Conservation (phyloP, 1,140 invertebrate genomes). For the Ptiloglossa arizonensis region DNA sequence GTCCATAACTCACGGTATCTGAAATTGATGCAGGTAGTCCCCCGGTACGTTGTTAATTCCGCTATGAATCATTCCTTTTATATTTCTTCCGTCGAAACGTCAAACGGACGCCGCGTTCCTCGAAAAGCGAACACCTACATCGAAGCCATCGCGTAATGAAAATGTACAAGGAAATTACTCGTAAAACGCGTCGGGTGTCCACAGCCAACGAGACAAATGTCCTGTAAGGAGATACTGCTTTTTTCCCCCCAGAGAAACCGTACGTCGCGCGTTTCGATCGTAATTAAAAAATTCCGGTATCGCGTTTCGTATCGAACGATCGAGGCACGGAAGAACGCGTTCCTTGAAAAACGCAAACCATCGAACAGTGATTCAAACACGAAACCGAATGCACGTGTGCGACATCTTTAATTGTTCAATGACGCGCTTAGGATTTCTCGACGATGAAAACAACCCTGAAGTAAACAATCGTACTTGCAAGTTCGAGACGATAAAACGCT, state of each 20-base stretch:
- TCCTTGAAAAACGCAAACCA: background rate
- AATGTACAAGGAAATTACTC: constrained; percentile 8
- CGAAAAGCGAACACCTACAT: constrained; percentile 32
- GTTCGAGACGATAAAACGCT: too few relatives aligned
- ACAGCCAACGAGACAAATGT: background rate
- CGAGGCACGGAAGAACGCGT: too few relatives aligned
- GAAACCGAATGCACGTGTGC: too few relatives aligned
- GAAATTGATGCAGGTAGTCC: constrained; percentile 41
- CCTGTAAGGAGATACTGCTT: constrained; percentile 11
- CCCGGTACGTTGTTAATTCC: constrained; percentile 43
- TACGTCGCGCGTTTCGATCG: background rate
- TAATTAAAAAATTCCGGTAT: constrained; percentile 14
- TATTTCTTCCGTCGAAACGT: constrained; percentile 28
- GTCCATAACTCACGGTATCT: constrained; percentile 40
- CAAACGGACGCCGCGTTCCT: background rate
- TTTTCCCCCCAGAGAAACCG: background rate
- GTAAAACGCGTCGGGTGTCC: background rate
- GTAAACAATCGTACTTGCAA: too few relatives aligned
- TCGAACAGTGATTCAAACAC: too few relatives aligned
- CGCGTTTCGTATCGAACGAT: background rate
- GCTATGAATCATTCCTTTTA: constrained; percentile 35
- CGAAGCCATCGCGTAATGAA: background rate
- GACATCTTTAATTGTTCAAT: too few relatives aligned
- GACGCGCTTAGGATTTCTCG: too few relatives aligned
- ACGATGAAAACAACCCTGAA: too few relatives aligned